Percentiles rank a stretch among this genome's conserved stretches.
These are phyloP conservation scores for Colistium nudipinnis DNA, from an alignment of 2,113 vertebrate genomes.

Conservation along the genomic window DNA sequence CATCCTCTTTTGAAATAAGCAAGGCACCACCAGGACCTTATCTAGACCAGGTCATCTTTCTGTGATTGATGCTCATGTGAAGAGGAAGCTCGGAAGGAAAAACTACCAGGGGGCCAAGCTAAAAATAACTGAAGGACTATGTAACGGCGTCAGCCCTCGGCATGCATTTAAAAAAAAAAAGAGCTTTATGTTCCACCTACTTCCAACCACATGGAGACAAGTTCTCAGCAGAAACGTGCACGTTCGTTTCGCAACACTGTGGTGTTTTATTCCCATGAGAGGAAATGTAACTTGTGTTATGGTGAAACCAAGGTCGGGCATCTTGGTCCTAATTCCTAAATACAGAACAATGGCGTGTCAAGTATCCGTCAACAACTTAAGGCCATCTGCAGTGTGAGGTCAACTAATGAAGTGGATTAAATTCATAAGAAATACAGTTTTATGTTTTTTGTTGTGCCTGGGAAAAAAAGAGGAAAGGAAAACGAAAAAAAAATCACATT, in stretches of 20 bases:
- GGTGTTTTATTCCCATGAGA: constrained; percentile 42
- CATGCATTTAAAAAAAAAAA: constrained; percentile 26
- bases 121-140: constrained; percentile 64
- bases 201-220: constrained; percentile 13
- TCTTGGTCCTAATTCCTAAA: constrained; percentile 34
- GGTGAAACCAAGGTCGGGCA: constrained; percentile 30
- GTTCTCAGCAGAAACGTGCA: constrained; percentile 30
- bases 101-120: constrained; percentile 63
- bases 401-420: neutral
- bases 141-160: constrained; percentile 32
- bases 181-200: constrained; percentile 41
- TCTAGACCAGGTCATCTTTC: constrained; percentile 46
- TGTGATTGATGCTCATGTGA: constrained; percentile 51
- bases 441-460: neutral
- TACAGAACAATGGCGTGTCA: constrained; percentile 1
- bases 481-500: too few species aligned
- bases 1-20: neutral
- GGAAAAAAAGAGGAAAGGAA: too few species aligned
- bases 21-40: constrained; percentile 33
- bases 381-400: neutral
- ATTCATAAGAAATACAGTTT: neutral
- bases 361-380: neutral
- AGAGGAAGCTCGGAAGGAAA: constrained; percentile 63
- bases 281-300: constrained; percentile 47
- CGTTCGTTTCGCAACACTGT: constrained; percentile 30